Conservation (phyloP, 53 echinoderm and acorn worm genomes). For the Echinarachnius parma region DNA sequence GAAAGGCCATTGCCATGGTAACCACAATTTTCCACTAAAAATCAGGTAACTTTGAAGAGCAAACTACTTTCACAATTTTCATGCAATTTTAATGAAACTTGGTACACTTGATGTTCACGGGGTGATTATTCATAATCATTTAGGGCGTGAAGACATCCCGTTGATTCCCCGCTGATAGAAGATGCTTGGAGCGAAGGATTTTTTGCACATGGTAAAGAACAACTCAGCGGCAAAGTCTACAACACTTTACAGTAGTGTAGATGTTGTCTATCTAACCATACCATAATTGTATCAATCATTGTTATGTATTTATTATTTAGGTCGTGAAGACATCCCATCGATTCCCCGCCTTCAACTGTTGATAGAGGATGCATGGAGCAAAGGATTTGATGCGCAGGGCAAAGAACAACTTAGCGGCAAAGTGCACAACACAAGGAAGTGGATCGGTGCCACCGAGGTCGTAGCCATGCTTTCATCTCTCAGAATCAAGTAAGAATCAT, state of each 20-base stretch:
- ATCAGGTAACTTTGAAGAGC: too few species aligned
- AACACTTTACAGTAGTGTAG: too few species aligned
- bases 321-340: constrained; percentile 73
- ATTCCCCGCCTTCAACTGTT: constrained; percentile 81
- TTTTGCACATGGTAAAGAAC: constrained; percentile 75
- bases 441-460: constrained; percentile 98
- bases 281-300: too few species aligned
- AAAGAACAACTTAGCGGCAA: constrained; percentile 75
- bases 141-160: constrained; percentile 78
- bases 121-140: too few species aligned
- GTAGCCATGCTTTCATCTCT: constrained; percentile 77
- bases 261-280: too few species aligned
- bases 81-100: too few species aligned
- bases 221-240: constrained; percentile 70
- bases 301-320: too few species aligned
- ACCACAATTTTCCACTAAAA: neutral
- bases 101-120: too few species aligned
- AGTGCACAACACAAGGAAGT: constrained; percentile 81
- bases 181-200: constrained; percentile 86
- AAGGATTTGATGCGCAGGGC: constrained; percentile 85
- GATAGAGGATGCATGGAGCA: constrained; percentile 85
- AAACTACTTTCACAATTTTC: too few species aligned
- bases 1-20: neutral
- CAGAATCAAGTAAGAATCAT: constrained; percentile 60
- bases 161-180: constrained; percentile 86